Evolutionary conservation across 2,888 invertebrate species (phyloP).

Genomic region (Cybosia mesomella): DNA sequence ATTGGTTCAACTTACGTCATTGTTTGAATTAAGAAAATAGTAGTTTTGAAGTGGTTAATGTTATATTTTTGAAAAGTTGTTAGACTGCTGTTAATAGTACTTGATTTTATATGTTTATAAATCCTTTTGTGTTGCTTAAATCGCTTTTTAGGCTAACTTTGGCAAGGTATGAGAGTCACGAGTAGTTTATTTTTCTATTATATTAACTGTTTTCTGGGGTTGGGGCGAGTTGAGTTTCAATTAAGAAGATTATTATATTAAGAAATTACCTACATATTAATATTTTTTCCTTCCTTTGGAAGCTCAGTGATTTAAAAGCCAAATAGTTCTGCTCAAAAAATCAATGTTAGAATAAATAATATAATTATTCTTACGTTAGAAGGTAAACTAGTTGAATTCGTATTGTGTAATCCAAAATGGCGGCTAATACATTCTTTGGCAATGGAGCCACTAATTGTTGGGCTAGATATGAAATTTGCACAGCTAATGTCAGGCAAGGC

Average conservation of each 20-base stretch:
- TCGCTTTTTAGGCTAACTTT: no score
- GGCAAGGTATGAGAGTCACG: no score
- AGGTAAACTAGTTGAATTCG: slow-evolving; percentile 48
- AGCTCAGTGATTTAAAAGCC: no score
- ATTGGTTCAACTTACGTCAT: neutral
- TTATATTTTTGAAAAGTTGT: neutral
- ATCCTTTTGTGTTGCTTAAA: no score
- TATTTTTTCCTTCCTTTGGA: no score
- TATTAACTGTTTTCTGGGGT: no score
- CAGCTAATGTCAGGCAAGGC: slow-evolving; percentile 49
- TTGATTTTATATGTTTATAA: no score
- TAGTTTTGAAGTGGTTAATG: neutral
- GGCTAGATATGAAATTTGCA: slow-evolving; percentile 60
- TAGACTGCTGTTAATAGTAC: neutral
- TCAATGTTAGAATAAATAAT: neutral
- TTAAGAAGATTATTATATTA: no score
- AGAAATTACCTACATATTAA: no score
- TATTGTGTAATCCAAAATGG: slow-evolving; percentile 55
- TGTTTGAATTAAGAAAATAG: neutral
- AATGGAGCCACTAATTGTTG: slow-evolving; percentile 63
- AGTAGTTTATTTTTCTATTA: no score
- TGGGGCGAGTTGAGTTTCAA: no score
- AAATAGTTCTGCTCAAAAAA: no score
- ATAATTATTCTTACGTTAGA: slow-evolving; percentile 40
- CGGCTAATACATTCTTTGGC: slow-evolving; percentile 68